Base-by-base conservation (phyloP, 1,140 invertebrate genomes). In the Notospermus geniculatus region DNA sequence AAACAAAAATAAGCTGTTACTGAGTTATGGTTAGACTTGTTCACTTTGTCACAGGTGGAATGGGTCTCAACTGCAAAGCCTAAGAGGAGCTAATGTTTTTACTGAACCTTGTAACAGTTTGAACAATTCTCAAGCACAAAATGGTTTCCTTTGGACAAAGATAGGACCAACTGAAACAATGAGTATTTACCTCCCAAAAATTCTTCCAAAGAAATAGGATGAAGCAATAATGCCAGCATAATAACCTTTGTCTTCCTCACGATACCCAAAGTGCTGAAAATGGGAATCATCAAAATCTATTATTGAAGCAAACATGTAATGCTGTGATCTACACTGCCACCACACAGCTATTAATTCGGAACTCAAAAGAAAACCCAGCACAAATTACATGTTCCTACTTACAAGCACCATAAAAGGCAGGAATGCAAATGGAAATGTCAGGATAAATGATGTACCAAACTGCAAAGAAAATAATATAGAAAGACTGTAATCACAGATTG, bases 361-460 rank as follows among this genome's bases (percentile, higher is more conserved):
- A 43, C 19, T 43, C 19, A 11, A 43, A 30, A 56, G 30, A 30
- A 17, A 56, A 15, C 9, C 1, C 22, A 53, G 53, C 19, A 25
- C 19, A 9, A 27, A 23, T 11, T 13, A 19, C 39, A 13, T 13
- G 11, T 43, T 43, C 19, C 11, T 30, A 66, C 76, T 70, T 72
- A 78, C 76, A 69, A 71, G 50, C 19, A 78, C 64, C 75, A 78
- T 77, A 58, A 76, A 75, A 45, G 76, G 76, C n/a, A 78, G 65
- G 57, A 78, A 78, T 27, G 76, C 75, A 63, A 78, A 76, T 36
- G 77, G 50, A 53, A 76, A 78, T 23, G 70, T 75, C 23, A 78
- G 45, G 23, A 65, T 73, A 39, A 75, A 70, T 17, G 74, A 59
- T 65, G 73, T 74, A 23, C 69, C 70, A 64, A 78, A 77, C 76